Evolutionary conservation across 1,140 invertebrate genomes (phyloP), one percentile per base, ranked within the genome.

Genomic region (Aleiodes sp.): DNA sequence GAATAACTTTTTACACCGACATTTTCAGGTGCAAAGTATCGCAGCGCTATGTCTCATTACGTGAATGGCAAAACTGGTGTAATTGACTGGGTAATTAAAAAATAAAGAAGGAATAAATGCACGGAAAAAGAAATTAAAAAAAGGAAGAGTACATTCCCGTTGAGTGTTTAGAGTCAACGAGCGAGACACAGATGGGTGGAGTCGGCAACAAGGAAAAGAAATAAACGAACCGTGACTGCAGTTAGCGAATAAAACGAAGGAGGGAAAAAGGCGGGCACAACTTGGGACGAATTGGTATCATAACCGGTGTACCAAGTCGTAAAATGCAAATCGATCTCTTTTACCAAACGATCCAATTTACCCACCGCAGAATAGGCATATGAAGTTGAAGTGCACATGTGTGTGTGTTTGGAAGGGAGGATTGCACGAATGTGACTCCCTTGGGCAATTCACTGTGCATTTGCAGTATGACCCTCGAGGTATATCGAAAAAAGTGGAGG

Each of bases 331-430:
- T 65, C 41, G 63, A 65, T 65, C 43, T 56, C 43, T 65, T 43
- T 31, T 16, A 19, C 14, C 63, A 65, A 65, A 65, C 63, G 63
- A 65, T 65, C 41, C 63, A 65, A 65, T 65, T 65, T 65, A 65
- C 43, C 41, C n/a, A 52, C 63, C n/a, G 41, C 24, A 43, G 21
- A 29, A 24, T 16, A 6, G 19, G 19, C 12, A 24, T 24, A 52
- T 52, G 31, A 4, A 10, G 4, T 35, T 35, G 21, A 52, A 52
- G 41, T 46, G 41, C 16, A 19, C n/a, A 43, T 16, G n/a, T 16
- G n/a, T 43, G 39, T 52, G 46, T 52, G 46, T 21, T n/a, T n/a
- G n/a, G n/a, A n/a, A n/a, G n/a, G n/a, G 59, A 46, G 12, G 33
- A 59, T 2, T 61, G 59, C 12, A 31, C 59, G 37, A 61, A 63